Evolutionary conservation across 2,888 invertebrate species (phyloP).

Genomic region (Drosophila kuntzei): DNA sequence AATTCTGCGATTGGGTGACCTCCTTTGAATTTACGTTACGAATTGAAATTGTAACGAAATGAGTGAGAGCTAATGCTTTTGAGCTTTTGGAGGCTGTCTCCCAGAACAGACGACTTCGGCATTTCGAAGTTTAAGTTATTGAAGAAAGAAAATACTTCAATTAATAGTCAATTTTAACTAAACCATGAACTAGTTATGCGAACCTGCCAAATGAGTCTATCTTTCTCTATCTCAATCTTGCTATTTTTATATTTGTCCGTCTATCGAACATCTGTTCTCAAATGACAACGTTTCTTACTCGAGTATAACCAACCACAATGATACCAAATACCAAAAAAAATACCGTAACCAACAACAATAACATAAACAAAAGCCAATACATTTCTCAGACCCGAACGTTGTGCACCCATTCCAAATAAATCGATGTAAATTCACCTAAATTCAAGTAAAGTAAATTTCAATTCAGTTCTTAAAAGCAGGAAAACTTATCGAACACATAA

Average conservation of each 20-base stretch:
- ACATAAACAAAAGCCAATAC: slow-evolving; percentile 50
- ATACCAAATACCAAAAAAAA: slow-evolving; percentile 26
- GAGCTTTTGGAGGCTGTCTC: slow-evolving; percentile 21
- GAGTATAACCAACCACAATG: slow-evolving; percentile 34
- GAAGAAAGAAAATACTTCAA: slow-evolving; percentile 30
- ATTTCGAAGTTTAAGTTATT: slow-evolving; percentile 16
- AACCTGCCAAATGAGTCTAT: slow-evolving; percentile 30
- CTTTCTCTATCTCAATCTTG: slow-evolving; percentile 15
- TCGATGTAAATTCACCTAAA: slow-evolving; percentile 22
- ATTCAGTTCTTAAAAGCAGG: slow-evolving; percentile 46
- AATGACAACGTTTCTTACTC: slow-evolving; percentile 41
- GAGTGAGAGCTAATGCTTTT: not conserved
- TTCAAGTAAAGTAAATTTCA: slow-evolving; percentile 20
- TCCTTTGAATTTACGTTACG: slow-evolving; percentile 37
- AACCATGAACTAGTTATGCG: slow-evolving; percentile 30
- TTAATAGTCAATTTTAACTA: slow-evolving; percentile 54
- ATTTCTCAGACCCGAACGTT: slow-evolving; percentile 52
- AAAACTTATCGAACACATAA: slow-evolving; percentile 77
- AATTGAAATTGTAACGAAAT: slow-evolving; percentile 17
- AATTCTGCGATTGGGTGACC: slow-evolving; percentile 51
- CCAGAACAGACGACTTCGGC: slow-evolving; percentile 18
- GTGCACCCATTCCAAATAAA: slow-evolving; percentile 52
- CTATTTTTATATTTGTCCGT: slow-evolving; percentile 6
- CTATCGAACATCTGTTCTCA: slow-evolving; percentile 14
- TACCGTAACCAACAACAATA: slow-evolving; percentile 52